Conservation (phyloP, 1,140 invertebrate genomes). For the Caenorhabditis tropicalis region DNA sequence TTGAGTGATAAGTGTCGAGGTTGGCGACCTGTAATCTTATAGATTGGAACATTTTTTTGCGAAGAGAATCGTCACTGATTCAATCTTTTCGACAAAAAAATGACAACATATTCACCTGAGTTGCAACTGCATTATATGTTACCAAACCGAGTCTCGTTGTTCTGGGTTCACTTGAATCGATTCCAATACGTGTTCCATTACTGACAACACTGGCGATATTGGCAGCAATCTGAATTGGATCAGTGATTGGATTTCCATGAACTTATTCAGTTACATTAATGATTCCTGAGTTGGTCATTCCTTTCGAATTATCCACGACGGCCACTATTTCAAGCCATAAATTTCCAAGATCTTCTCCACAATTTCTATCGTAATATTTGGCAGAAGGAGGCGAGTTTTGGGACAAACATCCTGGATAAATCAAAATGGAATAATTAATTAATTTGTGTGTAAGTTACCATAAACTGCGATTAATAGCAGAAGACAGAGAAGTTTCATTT, state of each 20-base stretch:
- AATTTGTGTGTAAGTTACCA: background rate
- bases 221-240: slow-evolving; percentile 7
- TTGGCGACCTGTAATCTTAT: background rate
- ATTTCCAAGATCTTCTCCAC: background rate
- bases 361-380: background rate
- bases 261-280: background rate
- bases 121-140: background rate
- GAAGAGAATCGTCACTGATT: no score
- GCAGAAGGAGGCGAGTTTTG: background rate
- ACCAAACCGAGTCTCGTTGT: background rate
- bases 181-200: background rate
- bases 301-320: background rate
- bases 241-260: background rate
- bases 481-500: background rate
- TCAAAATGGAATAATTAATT: background rate
- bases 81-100: background rate
- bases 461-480: background rate
- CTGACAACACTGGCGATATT: background rate
- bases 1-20: background rate
- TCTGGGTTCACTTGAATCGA: background rate
- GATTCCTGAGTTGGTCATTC: background rate
- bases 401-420: background rate
- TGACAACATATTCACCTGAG: background rate
- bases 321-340: background rate
- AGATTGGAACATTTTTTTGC: background rate